These are phyloP conservation scores for Rhinatrema bivittatum DNA, from an alignment of 2,797 vertebrate species.

Conservation along the genomic window DNA sequence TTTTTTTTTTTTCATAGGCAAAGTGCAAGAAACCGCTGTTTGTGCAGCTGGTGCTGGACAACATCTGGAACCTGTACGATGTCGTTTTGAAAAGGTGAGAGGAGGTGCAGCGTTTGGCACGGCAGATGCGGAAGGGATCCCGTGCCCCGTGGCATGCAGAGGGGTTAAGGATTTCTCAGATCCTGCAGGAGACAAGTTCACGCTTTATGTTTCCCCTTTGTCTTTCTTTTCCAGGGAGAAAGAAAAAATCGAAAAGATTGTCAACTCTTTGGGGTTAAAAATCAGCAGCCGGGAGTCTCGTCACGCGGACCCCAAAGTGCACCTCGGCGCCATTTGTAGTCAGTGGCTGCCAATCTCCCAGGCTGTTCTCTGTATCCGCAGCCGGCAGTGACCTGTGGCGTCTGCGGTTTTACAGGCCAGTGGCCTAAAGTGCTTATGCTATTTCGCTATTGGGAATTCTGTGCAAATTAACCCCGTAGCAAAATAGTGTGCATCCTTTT, in stretches of 20 bases:
- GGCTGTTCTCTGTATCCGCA: slow-evolving; percentile 89
- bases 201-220: neutral
- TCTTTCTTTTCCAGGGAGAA: slow-evolving; percentile 66
- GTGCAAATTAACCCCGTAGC: too few species aligned
- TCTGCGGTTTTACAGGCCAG: too few species aligned
- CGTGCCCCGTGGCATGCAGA: neutral
- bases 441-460: too few species aligned
- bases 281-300: slow-evolving; percentile 74
- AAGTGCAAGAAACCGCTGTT: slow-evolving; percentile 95
- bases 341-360: slow-evolving; percentile 93
- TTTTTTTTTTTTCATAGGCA: slow-evolving; percentile 47
- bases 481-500: too few species aligned
- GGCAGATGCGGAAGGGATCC: neutral
- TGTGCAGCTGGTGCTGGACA: slow-evolving; percentile 91
- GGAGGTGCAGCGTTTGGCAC: neutral
- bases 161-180: neutral
- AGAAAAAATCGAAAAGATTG: slow-evolving; percentile 87
- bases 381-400: too few species aligned
- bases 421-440: too few species aligned
- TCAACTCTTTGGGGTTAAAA: slow-evolving; percentile 77
- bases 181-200: neutral
- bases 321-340: slow-evolving; percentile 84
- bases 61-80: slow-evolving; percentile 94
- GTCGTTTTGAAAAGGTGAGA: slow-evolving; percentile 79
- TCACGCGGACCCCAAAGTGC: slow-evolving; percentile 86